Conservation (phyloP, 2,888 invertebrate species). For the Kuschelorhynchus macadamiae region DNA sequence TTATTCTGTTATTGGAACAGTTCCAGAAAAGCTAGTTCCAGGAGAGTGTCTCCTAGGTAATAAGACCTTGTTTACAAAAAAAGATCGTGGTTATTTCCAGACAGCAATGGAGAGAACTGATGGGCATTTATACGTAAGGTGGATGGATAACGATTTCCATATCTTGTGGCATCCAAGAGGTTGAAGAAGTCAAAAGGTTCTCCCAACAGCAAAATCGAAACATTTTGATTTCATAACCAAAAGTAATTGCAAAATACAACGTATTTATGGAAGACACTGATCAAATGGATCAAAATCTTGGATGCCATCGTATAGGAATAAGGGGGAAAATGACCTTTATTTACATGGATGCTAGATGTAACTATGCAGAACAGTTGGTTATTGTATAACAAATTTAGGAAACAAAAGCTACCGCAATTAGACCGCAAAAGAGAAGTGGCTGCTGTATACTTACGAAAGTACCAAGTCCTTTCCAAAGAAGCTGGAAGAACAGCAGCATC, state of each 20-base stretch:
- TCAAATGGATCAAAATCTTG: conserved; percentile 44
- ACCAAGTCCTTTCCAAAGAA: conserved; percentile 23
- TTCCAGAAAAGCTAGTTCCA: neutral
- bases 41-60: neutral
- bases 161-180: neutral
- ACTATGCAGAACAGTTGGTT: conserved; percentile 49
- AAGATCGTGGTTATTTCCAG: neutral
- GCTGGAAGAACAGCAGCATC: conserved; percentile 10
- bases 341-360: conserved; percentile 51
- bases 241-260: neutral
- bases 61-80: neutral
- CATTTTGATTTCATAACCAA: neutral
- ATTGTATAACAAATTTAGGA: conserved; percentile 30
- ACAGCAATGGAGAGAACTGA: neutral
- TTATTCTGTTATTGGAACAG: neutral
- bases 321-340: conserved; percentile 55
- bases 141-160: neutral
- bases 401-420: conserved; percentile 32
- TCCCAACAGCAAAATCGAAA: neutral
- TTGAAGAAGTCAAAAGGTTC: neutral
- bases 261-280: neutral
- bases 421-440: conserved; percentile 49
- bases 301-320: conserved; percentile 53
- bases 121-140: neutral
- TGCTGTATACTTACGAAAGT: conserved; percentile 34